Percentiles rank a stretch among this genome's conserved stretches.
phyloP scores from a whole-genome alignment of 1,140 invertebrate genomes.

The Cecropterus lyciades region DNA sequence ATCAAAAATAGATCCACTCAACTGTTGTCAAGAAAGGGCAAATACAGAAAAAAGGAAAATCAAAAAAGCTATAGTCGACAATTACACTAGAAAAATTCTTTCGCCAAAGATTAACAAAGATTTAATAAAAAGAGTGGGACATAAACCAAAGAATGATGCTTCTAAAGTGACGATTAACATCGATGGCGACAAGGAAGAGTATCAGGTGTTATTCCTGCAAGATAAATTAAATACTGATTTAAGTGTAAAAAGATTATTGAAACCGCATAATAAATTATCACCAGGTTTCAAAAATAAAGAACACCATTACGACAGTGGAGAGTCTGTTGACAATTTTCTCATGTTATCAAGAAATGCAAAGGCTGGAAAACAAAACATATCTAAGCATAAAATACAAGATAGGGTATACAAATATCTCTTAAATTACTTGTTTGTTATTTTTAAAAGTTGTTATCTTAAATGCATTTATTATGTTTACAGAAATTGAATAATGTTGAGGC shows the following conservation, averaged over 20 bases:
- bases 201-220: slow-evolving; percentile 55
- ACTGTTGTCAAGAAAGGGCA: slow-evolving; percentile 7
- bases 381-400: not conserved
- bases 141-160: slow-evolving; percentile 41
- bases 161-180: slow-evolving; percentile 66
- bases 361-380: not conserved
- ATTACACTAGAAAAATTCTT: slow-evolving; percentile 44
- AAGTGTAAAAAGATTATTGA: slow-evolving; percentile 47
- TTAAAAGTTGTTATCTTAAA: not conserved
- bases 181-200: slow-evolving; percentile 60
- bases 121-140: not conserved
- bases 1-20: slow-evolving; percentile 12
- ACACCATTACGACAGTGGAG: slow-evolving; percentile 9
- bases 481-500: slow-evolving; percentile 18
- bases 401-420: not conserved
- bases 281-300: slow-evolving; percentile 6
- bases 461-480: slow-evolving; percentile 50
- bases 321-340: slow-evolving; percentile 39
- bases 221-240: slow-evolving; percentile 50
- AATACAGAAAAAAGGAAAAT: slow-evolving; percentile 38
- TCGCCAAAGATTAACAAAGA: not conserved
- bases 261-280: slow-evolving; percentile 9
- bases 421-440: too few relatives aligned
- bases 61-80: slow-evolving; percentile 59
- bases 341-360: slow-evolving; percentile 15